Conservation (phyloP, 2,113 vertebrate genomes). For the Heloderma charlesbogerti region DNA sequence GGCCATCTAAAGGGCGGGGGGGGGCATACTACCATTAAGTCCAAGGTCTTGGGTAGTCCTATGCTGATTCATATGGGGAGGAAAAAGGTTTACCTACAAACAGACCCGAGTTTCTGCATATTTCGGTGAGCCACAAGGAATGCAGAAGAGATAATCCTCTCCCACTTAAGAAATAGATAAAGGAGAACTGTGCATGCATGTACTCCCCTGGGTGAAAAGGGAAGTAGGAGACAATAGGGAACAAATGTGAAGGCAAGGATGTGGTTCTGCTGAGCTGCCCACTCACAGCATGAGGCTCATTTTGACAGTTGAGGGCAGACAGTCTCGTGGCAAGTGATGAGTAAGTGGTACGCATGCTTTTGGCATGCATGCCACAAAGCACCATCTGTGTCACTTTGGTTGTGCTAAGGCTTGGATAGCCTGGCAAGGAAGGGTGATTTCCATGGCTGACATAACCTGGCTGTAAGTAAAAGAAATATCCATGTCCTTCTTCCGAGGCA, state of each 20-base stretch:
- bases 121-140: background rate
- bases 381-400: background rate
- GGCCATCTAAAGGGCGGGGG: no score
- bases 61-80: background rate
- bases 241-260: background rate
- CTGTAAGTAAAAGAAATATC: background rate
- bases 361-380: background rate
- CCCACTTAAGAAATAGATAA: background rate
- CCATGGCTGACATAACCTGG: background rate
- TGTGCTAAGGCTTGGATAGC: background rate
- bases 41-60: no score
- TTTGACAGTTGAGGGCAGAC: background rate
- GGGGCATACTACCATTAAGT: no score
- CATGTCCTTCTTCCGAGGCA: background rate
- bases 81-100: background rate
- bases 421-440: background rate
- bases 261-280: background rate
- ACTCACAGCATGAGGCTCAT: background rate
- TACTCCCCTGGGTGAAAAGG: background rate
- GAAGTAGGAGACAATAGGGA: background rate
- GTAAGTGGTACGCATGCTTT: background rate
- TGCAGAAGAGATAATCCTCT: background rate
- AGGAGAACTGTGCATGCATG: background rate
- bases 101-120: background rate
- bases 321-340: background rate